Evolutionary conservation across 2,888 invertebrate species (phyloP).

Genomic region (Cepaea hortensis): DNA sequence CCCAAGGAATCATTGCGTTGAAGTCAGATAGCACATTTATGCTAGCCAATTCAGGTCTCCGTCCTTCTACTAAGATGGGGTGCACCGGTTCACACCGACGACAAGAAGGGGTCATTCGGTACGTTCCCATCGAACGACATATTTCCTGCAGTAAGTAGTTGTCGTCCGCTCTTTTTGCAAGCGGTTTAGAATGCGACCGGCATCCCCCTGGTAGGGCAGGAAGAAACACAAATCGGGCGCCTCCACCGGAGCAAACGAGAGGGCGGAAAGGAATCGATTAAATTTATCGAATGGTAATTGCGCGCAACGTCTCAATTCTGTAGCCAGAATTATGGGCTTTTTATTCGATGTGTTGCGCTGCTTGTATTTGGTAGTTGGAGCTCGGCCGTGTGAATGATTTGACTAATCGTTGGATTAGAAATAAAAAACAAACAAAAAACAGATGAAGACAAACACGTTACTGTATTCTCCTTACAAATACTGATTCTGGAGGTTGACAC

Average conservation of each 20-base stretch:
- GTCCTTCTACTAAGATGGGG: slow-evolving; percentile 33
- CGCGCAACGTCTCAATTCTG: neutral
- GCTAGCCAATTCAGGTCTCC: slow-evolving; percentile 19
- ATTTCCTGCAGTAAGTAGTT: slow-evolving; percentile 28
- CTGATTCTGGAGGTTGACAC: too few relatives aligned
- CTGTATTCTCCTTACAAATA: too few relatives aligned
- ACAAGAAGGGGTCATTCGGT: slow-evolving; percentile 23
- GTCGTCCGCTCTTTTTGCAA: slow-evolving; percentile 1
- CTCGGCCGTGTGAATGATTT: too few relatives aligned
- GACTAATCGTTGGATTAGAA: too few relatives aligned
- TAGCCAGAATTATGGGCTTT: too few relatives aligned
- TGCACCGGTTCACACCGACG: slow-evolving; percentile 27
- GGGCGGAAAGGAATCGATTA: slow-evolving; percentile 8
- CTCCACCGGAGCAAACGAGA: neutral
- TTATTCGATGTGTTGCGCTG: too few relatives aligned
- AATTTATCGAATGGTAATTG: slow-evolving; percentile 26
- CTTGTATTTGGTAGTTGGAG: too few relatives aligned
- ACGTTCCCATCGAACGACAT: slow-evolving; percentile 36
- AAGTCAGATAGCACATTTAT: slow-evolving; percentile 26
- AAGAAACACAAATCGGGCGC: neutral
- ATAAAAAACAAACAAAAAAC: too few relatives aligned
- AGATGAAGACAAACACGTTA: too few relatives aligned
- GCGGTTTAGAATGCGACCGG: neutral
- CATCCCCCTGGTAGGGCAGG: neutral
- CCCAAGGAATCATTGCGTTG: too few relatives aligned